These are phyloP conservation scores for Trissolcus brochymenae DNA, from an alignment of 2,888 invertebrate species.

Conservation along the genomic window DNA sequence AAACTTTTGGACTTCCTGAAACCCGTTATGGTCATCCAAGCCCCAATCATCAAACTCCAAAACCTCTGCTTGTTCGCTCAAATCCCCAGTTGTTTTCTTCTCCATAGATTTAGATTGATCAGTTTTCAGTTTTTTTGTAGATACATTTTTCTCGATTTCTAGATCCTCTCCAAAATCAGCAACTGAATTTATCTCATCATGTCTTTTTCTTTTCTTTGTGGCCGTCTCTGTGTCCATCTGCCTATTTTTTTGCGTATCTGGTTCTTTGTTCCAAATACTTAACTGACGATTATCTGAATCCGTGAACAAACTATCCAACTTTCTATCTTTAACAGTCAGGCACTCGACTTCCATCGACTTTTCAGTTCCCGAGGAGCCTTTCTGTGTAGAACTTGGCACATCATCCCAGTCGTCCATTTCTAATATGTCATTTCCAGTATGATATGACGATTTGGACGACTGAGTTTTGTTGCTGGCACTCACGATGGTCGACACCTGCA, in stretches of 20 bases:
- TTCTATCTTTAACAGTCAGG: neutral
- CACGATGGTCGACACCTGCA: neutral
- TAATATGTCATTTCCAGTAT: neutral
- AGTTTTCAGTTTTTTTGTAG: neutral
- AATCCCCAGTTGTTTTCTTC: conserved; percentile 7
- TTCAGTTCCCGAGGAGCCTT: neutral
- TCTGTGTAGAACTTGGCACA: conserved; percentile 25
- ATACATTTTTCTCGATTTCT: neutral
- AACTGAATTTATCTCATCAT: neutral
- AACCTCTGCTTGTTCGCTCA: neutral
- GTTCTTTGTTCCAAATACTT: conserved; percentile 12
- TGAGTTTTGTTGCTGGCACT: neutral
- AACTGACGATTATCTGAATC: conserved; percentile 9
- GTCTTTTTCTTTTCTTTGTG: conserved; percentile 30
- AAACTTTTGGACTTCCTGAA: conserved; percentile 12
- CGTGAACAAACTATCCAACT: conserved; percentile 21
- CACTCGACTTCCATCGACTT: conserved; percentile 26
- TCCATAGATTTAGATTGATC: neutral
- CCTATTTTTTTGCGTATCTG: neutral
- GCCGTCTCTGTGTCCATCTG: neutral
- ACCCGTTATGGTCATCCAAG: conserved; percentile 7
- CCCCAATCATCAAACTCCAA: conserved; percentile 28
- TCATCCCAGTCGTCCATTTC: conserved; percentile 10
- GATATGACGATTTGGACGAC: neutral
- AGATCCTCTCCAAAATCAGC: neutral